A percentile compares a stretch with the other conserved stretches of the same genome.
phyloP scores from a whole-genome alignment of 2,113 vertebrate genomes.

The Otis tarda region DNA sequence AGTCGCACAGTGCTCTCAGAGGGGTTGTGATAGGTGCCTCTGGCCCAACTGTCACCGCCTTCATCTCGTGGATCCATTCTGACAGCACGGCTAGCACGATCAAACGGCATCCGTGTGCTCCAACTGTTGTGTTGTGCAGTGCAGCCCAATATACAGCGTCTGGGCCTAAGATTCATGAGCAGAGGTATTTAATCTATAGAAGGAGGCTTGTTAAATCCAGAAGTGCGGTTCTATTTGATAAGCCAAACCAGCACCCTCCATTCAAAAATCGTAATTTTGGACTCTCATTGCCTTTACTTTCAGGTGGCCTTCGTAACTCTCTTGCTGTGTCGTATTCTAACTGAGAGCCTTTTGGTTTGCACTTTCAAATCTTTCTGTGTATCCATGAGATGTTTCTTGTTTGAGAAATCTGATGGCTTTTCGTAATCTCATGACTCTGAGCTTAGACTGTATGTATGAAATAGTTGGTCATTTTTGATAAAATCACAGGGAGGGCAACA shows the following conservation, averaged over 20 bases:
- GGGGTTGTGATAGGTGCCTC: neutral
- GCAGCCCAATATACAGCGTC: neutral
- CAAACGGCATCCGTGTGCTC: neutral
- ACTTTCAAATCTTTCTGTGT: neutral
- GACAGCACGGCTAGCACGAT: neutral
- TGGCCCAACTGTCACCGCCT: neutral
- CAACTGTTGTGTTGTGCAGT: neutral
- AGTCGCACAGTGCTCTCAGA: neutral
- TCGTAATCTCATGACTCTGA: neutral
- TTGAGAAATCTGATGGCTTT: neutral
- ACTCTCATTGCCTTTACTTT: neutral
- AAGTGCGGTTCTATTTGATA: neutral
- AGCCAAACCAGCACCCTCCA: neutral
- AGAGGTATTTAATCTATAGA: neutral
- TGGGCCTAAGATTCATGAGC: neutral
- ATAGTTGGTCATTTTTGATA: neutral
- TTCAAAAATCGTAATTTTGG: neutral
- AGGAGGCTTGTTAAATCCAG: neutral
- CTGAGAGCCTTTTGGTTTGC: neutral
- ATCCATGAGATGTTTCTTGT: neutral
- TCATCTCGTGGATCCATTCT: neutral
- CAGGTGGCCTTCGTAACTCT: neutral
- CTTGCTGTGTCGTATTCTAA: neutral
- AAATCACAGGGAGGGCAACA: neutral
- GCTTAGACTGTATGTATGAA: neutral